phyloP scores from a whole-genome alignment of 2,797 vertebrate species.

The Apogon hyalosoma region DNA sequence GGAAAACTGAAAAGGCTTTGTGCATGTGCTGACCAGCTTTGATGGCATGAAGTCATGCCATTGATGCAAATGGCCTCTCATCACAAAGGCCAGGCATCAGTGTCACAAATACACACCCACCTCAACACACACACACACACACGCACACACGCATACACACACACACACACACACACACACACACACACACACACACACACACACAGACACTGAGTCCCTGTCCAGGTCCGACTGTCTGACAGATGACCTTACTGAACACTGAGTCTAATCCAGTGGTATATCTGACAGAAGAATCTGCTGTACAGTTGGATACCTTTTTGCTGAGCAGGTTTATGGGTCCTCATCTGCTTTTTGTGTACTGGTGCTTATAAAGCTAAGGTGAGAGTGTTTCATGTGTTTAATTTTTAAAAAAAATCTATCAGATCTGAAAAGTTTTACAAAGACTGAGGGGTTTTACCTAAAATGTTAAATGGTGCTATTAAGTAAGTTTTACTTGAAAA shows the following conservation, averaged over 20 bases:
- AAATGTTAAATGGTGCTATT: too few species aligned
- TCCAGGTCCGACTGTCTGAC: too few species aligned
- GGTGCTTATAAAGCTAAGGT: constrained; percentile 28
- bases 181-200: constrained; percentile 1
- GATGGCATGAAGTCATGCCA: constrained; percentile 27
- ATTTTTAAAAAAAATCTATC: neutral
- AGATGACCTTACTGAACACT: too few species aligned
- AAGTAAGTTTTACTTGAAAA: too few species aligned
- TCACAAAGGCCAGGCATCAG: constrained; percentile 15
- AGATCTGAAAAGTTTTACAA: too few species aligned
- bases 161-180: neutral
- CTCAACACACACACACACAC: constrained; percentile 9
- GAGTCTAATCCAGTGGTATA: too few species aligned
- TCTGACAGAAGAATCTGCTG: neutral
- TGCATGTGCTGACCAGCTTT: neutral
- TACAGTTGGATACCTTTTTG: neutral
- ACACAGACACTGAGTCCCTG: too few species aligned
- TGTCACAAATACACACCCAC: neutral
- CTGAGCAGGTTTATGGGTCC: neutral
- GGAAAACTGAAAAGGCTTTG: constrained; percentile 48
- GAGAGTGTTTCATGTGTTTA: constrained; percentile 21
- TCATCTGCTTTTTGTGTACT: neutral
- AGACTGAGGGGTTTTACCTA: too few species aligned
- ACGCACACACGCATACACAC: neutral
- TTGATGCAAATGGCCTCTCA: constrained; percentile 70